Evolutionary conservation across 1,140 invertebrate species (phyloP).

Genomic region (Gryllus bimaculatus): DNA sequence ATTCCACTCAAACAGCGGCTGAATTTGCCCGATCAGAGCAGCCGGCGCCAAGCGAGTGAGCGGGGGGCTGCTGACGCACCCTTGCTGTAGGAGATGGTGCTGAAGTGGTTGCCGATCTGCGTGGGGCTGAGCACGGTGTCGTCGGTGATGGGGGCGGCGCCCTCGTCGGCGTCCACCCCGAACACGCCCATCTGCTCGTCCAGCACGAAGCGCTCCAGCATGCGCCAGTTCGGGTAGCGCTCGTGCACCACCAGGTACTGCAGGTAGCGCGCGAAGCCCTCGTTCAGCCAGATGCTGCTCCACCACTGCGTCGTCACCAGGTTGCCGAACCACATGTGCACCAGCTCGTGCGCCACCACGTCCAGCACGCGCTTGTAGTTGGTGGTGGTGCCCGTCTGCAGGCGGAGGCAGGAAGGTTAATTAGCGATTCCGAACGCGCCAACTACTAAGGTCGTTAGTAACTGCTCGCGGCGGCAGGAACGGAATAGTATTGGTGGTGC

Average conservation of each 20-base stretch:
- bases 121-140: constrained; percentile 30
- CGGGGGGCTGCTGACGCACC: too few relatives aligned
- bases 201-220: not conserved
- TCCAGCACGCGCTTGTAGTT: constrained; percentile 17
- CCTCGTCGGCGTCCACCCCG: not conserved
- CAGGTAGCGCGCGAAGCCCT: constrained; percentile 26
- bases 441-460: too few relatives aligned
- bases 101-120: constrained; percentile 54
- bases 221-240: not conserved
- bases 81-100: constrained; percentile 62
- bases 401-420: too few relatives aligned
- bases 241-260: not conserved
- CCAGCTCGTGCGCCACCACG: constrained; percentile 46
- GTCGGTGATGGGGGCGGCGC: constrained; percentile 26
- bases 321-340: constrained; percentile 48
- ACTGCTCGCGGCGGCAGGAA: too few relatives aligned
- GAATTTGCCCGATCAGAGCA: too few relatives aligned
- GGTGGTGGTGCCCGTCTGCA: not conserved
- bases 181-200: not conserved
- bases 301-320: constrained; percentile 44
- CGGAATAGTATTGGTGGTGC: too few relatives aligned
- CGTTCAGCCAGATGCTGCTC: constrained; percentile 43
- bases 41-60: not conserved
- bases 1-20: too few relatives aligned
- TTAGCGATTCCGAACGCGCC: too few relatives aligned